Evolutionary conservation across 1,140 invertebrate species (phyloP), one percentile per base, ranked within the genome.

Genomic region (Drosophila teissieri): DNA sequence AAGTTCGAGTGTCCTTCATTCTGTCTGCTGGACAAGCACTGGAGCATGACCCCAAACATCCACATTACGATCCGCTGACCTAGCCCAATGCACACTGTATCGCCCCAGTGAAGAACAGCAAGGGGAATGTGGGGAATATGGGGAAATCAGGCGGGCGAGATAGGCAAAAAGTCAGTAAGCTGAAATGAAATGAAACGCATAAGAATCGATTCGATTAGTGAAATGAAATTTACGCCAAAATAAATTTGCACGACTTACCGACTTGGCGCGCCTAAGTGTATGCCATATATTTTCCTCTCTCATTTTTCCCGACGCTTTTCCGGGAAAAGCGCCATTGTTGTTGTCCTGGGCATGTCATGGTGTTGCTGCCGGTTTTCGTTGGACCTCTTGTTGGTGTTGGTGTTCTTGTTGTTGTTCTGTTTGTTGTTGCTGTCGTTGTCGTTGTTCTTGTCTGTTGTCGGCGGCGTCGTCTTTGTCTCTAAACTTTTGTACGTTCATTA

Each of bases 401-500:
- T 76, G 34, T 49, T 79, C 74, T 31, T 10, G 31, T 2, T 61
- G 62, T 42, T 68, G 51, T 61, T n/a, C n/a, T n/a, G n/a, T n/a
- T 49, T 61, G 62, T 39, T 68, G 55, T 61, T 68, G 31, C 49
- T 79, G 80, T 45, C 44, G 42, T 44, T 85, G 73, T 64, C 69
- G 62, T 44, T 69, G 55, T 64, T 80, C 45, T 56, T 79, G 80
- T 45, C 55, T 79, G 57, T 82, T 73, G 76, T 83, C 72, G 74
- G 67, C 75, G 83, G 79, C 83, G 79, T 79, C 83, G 83, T 88
- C 83, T 88, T 88, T 88, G 83, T 88, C 79, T 88, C 83, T 88
- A 88, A 88, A 88, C 83, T 88, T 88, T 88, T 88, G 83, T 82
- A 88, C 83, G 79, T 88, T 88, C 83, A 88, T 88, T 88, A 88